A percentile compares a stretch with the other conserved stretches of the same genome.
Evolutionary conservation across 2,797 vertebrate species (phyloP).

Genomic region (Spondyliosoma cantharus): DNA sequence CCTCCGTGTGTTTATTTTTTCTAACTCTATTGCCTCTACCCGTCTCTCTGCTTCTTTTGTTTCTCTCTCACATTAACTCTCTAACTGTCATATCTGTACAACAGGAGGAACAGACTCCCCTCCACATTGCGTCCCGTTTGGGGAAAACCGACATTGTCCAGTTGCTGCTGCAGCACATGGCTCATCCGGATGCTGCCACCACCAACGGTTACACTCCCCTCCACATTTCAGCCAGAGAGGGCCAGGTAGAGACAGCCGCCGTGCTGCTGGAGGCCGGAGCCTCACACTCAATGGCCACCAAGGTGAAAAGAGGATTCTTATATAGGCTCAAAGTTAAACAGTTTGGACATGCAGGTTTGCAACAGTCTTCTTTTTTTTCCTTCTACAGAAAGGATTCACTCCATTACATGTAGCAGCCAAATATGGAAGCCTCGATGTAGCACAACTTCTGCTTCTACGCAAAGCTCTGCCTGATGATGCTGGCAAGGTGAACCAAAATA

Average conservation of each 20-base stretch:
- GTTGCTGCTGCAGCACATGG: conserved; percentile 95
- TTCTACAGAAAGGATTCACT: conserved; percentile 95
- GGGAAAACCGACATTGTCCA: conserved; percentile 98
- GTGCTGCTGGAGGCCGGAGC: conserved; percentile 95
- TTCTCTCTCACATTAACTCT: background rate
- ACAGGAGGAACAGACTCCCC: conserved; percentile 97
- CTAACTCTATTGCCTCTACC: background rate
- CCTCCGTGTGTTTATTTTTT: background rate
- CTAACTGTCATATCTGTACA: background rate
- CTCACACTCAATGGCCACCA: conserved; percentile 93
- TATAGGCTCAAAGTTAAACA: background rate
- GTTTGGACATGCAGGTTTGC: background rate
- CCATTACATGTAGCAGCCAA: conserved; percentile 97
- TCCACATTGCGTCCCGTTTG: conserved; percentile 96
- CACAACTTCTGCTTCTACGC: conserved; percentile 93
- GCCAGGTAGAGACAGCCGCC: conserved; percentile 92
- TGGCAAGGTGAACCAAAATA: conserved; percentile 88
- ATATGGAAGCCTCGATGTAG: conserved; percentile 96
- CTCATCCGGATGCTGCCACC: conserved; percentile 94
- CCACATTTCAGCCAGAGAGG: conserved; percentile 96
- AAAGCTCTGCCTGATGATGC: conserved; percentile 90
- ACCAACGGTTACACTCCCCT: conserved; percentile 95
- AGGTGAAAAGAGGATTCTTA: conserved; percentile 80
- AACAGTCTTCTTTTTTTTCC: background rate
- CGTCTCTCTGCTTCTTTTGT: background rate